These are phyloP conservation scores for Morpho deidamia DNA, from an alignment of 2,888 invertebrate species.

Conservation along the genomic window DNA sequence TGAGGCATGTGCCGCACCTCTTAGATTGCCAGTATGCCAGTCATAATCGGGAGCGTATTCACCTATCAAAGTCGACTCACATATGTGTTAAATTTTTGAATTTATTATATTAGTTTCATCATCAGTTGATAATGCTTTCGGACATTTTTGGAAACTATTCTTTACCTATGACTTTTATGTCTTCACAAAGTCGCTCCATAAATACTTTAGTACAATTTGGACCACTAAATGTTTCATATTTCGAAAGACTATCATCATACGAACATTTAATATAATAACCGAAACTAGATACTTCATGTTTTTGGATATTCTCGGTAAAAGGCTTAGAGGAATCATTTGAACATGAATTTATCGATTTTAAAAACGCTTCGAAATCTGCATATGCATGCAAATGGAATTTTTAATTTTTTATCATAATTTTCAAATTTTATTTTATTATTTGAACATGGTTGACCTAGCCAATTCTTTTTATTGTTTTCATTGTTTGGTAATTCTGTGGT, in stretches of 20 bases:
- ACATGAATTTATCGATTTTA: constrained; percentile 26
- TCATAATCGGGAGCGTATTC: constrained; percentile 23
- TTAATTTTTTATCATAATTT: constrained; percentile 17
- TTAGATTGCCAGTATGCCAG: constrained; percentile 28
- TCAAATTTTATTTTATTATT: constrained; percentile 22
- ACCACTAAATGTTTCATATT: constrained; percentile 29
- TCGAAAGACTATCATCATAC: constrained; percentile 29
- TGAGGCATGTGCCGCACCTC: constrained; percentile 7
- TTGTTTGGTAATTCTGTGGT: constrained; percentile 19
- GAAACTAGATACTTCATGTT: constrained; percentile 32
- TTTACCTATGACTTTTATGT: constrained; percentile 23
- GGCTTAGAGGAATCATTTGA: constrained; percentile 24
- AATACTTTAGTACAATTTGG: constrained; percentile 29
- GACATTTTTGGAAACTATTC: constrained; percentile 17
- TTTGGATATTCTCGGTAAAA: constrained; percentile 27
- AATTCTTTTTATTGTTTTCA: constrained; percentile 17
- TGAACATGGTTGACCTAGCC: constrained; percentile 13
- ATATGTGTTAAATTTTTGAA: constrained; percentile 20
- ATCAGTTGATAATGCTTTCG: constrained; percentile 8
- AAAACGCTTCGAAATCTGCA: constrained; percentile 29
- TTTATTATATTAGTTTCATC: constrained; percentile 10
- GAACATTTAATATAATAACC: constrained; percentile 34
- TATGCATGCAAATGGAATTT: constrained; percentile 27
- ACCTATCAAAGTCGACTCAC: constrained; percentile 18
- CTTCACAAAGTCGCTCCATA: constrained; percentile 24